Evolutionary conservation across 2,888 invertebrate species (phyloP).

Genomic region (Drosophila imparisetae): DNA sequence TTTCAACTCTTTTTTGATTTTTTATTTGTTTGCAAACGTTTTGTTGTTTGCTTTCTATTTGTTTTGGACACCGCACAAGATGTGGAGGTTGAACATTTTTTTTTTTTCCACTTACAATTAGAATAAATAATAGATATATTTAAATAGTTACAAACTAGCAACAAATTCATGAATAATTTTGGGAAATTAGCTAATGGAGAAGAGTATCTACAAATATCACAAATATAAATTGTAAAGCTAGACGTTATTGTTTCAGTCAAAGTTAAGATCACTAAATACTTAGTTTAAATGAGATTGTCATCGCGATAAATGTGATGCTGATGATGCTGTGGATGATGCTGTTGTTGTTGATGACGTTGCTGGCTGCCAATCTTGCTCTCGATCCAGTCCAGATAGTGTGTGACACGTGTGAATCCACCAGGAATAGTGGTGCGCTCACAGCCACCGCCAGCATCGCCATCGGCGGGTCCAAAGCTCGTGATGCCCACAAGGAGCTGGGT

Average conservation of each 20-base stretch:
- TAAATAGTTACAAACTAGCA: conserved; percentile 63
- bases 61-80: conserved; percentile 31
- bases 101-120: conserved; percentile 57
- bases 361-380: conserved; percentile 77
- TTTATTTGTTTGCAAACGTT: conserved; percentile 39
- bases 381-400: conserved; percentile 83
- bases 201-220: conserved; percentile 70
- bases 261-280: conserved; percentile 31
- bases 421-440: conserved; percentile 82
- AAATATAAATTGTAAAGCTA: conserved; percentile 60
- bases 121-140: conserved; percentile 69
- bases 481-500: conserved; percentile 82
- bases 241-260: conserved; percentile 61
- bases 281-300: conserved; percentile 61
- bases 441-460: conserved; percentile 73
- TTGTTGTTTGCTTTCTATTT: conserved; percentile 64
- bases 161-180: conserved; percentile 57
- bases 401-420: conserved; percentile 83
- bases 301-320: conserved; percentile 54
- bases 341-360: conserved; percentile 20
- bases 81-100: conserved; percentile 7
- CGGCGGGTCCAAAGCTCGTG: conserved; percentile 83
- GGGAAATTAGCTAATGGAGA: conserved; percentile 54
- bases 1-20: conserved; percentile 48
- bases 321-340: conserved; percentile 19